Base-by-base conservation (phyloP, 92 coral and sea anemone genomes). In the Ricordea florida region DNA sequence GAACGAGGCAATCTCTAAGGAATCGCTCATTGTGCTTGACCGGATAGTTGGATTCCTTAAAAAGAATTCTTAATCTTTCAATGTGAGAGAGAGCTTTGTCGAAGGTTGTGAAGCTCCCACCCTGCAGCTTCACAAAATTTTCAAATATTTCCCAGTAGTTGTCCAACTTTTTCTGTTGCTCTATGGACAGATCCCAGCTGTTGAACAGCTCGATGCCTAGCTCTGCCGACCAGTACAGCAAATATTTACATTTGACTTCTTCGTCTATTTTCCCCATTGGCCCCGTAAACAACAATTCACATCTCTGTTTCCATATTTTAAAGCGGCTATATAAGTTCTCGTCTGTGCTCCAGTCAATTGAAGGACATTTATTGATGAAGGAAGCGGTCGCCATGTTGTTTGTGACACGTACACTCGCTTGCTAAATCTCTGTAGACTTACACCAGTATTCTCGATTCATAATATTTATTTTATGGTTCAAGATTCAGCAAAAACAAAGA, bases 1-100 rank as follows among this genome's bases (percentile, higher is more conserved):
- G 69, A 38, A 79, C 75, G 56, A 77, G 51, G 67, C 41, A 59
- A 30, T 77, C 67, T 14, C 47, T 58, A 11, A 79, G 83, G 40
- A 81, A 81, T 30, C 81, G 81, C 2, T 81, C 80, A 50, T 61
- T 69, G 36, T 45, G 59, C 6, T 14, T 59, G 2, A 10, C 30
- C 18, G 85, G 85, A 57, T 67, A 79, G 40, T 79, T 79, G 31
- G 85, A 79, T 34, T 79, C 85, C 26, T 79, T 79, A 0, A 79
- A 24, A 14, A 67, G 79, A 5, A 69, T 14, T 30, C 79, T 27
- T 11, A 69, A n/a, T 38, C 59, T 79, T 0, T 71, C 64, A 3
- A 80, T 80, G 31, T 69, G n/a, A n/a, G n/a, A n/a, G n/a, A n/a
- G n/a, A n/a, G 70, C 8, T 69, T 27, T 23, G 62, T 62, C 28